Conservation (phyloP, 2,888 invertebrate genomes). For the Drymonia ruficornis region DNA sequence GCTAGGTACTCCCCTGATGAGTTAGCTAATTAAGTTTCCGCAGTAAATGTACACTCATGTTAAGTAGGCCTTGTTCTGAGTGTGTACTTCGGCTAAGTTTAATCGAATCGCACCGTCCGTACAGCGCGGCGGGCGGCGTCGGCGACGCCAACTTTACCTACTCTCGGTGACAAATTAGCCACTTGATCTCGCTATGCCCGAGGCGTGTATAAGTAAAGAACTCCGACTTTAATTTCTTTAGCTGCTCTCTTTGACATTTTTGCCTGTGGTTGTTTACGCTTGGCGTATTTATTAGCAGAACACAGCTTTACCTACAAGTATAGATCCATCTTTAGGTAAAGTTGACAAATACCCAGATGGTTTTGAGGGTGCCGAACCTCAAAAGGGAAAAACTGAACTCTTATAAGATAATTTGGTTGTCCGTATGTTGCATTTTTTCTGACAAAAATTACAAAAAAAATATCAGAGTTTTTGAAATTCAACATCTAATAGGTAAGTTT, state of each 20-base stretch:
- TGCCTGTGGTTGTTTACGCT: conserved; percentile 51
- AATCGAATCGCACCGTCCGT: conserved; percentile 80
- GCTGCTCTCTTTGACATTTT: conserved; percentile 44
- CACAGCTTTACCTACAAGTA: neutral
- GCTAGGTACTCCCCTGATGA: conserved; percentile 55
- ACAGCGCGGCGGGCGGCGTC: conserved; percentile 54
- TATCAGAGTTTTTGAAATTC: too few relatives aligned
- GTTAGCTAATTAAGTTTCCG: conserved; percentile 78
- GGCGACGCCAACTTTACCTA: conserved; percentile 54
- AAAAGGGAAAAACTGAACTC: too few relatives aligned
- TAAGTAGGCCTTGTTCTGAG: conserved; percentile 72
- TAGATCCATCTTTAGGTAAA: too few relatives aligned
- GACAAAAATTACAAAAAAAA: too few relatives aligned
- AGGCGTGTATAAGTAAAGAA: conserved; percentile 64
- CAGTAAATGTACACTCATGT: conserved; percentile 68
- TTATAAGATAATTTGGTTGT: too few relatives aligned
- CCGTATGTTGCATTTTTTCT: too few relatives aligned
- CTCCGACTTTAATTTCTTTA: conserved; percentile 60
- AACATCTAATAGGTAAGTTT: too few relatives aligned
- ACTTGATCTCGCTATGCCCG: conserved; percentile 68
- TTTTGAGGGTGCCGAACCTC: too few relatives aligned
- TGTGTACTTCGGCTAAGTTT: conserved; percentile 74
- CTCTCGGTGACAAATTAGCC: conserved; percentile 78
- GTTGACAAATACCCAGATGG: too few relatives aligned
- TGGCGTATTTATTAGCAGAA: conserved; percentile 48